Conservation (phyloP, 2,888 invertebrate genomes). For the Andricus curvator region DNA sequence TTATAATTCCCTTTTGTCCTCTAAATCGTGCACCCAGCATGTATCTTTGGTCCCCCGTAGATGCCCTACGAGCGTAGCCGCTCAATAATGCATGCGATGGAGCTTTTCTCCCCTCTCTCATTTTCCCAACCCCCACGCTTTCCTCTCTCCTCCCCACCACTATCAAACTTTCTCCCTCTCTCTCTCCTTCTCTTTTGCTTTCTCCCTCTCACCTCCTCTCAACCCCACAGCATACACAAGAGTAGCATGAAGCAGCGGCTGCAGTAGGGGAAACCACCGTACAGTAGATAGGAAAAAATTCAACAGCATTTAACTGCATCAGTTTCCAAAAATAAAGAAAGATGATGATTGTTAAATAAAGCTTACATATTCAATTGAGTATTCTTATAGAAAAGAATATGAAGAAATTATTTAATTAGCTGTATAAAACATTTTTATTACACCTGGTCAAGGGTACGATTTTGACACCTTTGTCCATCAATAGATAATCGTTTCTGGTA, state of each 20-base stretch:
- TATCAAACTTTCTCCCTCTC: not conserved
- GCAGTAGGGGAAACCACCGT: no score
- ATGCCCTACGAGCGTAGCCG: conserved; percentile 47
- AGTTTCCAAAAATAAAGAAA: not conserved
- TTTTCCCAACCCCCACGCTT: conserved; percentile 43
- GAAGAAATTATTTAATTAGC: no score
- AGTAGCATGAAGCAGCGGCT: conserved; percentile 34
- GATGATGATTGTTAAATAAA: not conserved
- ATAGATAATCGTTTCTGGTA: no score
- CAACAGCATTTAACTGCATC: no score
- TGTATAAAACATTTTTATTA: no score
- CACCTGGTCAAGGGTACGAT: no score
- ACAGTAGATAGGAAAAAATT: not conserved
- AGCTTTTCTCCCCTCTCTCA: conserved; percentile 55
- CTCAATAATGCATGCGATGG: conserved; percentile 65
- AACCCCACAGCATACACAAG: conserved; percentile 2
- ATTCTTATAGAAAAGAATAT: no score
- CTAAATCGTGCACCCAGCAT: conserved; percentile 52
- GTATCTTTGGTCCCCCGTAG: conserved; percentile 46
- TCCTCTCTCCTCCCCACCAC: not conserved
- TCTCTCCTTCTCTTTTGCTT: not conserved
- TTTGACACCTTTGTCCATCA: no score
- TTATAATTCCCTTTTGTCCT: conserved; percentile 68
- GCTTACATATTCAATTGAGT: no score
- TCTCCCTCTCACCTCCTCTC: not conserved